Evolutionary conservation across 2,113 vertebrate species (phyloP), one percentile per base, ranked within the genome.

Genomic region (Panthera tigris): DNA sequence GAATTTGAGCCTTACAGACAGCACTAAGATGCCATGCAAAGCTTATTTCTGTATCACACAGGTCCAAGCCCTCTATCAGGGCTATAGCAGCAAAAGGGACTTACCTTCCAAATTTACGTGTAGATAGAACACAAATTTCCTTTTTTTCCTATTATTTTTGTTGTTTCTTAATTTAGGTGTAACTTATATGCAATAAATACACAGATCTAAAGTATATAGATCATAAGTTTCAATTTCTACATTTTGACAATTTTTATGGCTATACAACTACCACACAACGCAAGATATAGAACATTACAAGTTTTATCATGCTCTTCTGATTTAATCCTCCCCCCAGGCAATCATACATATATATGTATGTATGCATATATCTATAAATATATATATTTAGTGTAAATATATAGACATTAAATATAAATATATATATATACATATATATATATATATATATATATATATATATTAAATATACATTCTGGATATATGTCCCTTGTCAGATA

Each of bases 211-310:
- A 66, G 27, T 36, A 1, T 55, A 48, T 50, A 81, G 31, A 92
- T 27, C 39, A 1, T 94, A 69, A 81, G 3, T 57, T 94, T 82
- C 2, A 71, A 4, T n/a, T 95, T 66, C 87, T 33, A 88, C 4
- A 87, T 52, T 86, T 95, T 88, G 45, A 90, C 45, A 73, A 57
- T 68, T 83, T 89, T 82, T 83, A 87, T 4, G 76, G 7, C 23
- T 12, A 19, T 45, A 23, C 82, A 82, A 90, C 4, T 92, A 86
- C 50, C 7, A 93, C 4, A 1, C 15, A 84, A 65, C 71, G 76
- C 29, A 71, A 82, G 25, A 48, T n/a, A 85, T 7, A 89, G 0
- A 68, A 73, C 29, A 89, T 89, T 86, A 27, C 8, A 81, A 78
- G 27, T 74, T 94, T 48, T 81, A 33, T 76, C 11, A 69, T 69